These are phyloP conservation scores for Periplaneta americana DNA, from an alignment of 1,140 invertebrate species.

Conservation along the genomic window DNA sequence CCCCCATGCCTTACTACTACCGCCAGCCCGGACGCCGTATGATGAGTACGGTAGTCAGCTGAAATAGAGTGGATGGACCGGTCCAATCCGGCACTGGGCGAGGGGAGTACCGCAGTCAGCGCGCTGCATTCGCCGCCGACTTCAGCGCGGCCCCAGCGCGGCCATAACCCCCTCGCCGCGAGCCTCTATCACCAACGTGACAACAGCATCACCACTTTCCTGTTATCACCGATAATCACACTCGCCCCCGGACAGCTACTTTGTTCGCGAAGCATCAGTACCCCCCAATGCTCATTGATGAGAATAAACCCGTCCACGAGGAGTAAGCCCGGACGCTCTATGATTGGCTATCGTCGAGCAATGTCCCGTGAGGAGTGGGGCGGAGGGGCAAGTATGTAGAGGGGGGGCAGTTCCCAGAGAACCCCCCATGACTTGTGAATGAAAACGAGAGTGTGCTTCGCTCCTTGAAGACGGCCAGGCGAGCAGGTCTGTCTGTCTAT, in stretches of 20 bases:
- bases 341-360: constrained; percentile 26
- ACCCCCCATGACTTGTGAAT: constrained; percentile 14
- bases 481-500: neutral
- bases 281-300: constrained; percentile 50
- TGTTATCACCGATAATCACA: constrained; percentile 8
- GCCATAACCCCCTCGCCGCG: constrained; percentile 25
- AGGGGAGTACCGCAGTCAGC: constrained; percentile 27
- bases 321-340: constrained; percentile 33
- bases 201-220: constrained; percentile 29
- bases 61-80: constrained; percentile 41
- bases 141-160: neutral
- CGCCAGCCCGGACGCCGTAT: constrained; percentile 5
- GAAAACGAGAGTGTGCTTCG: constrained; percentile 7
- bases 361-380: constrained; percentile 20
- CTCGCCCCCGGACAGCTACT: constrained; percentile 1
- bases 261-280: constrained; percentile 23
- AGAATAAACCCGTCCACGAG: constrained; percentile 50
- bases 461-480: neutral
- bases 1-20: constrained; percentile 22
- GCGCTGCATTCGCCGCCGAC: constrained; percentile 4
- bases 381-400: constrained; percentile 19
- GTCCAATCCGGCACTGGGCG: constrained; percentile 41
- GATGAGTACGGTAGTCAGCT: constrained; percentile 43
- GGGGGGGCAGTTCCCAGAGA: constrained; percentile 16
- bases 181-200: constrained; percentile 25